Conservation (phyloP, 2,113 vertebrate species). For the Nycticebus coucang region DNA sequence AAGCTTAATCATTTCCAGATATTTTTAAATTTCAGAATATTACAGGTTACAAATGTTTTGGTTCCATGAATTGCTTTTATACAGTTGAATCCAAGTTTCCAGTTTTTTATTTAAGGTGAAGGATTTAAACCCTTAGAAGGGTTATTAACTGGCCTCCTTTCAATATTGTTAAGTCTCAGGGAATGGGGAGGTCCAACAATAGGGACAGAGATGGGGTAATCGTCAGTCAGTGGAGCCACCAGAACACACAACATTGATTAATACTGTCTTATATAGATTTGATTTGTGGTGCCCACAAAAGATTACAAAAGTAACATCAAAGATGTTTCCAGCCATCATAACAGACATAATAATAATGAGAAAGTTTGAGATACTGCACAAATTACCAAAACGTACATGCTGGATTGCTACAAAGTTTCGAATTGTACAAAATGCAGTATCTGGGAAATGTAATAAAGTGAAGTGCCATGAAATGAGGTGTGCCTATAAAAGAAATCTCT, state of each 20-base stretch:
- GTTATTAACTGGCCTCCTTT: neutral
- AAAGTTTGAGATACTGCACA: neutral
- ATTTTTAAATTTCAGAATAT: too few species aligned
- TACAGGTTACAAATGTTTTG: too few species aligned
- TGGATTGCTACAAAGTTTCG: neutral
- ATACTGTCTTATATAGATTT: neutral
- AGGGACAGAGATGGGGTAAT: neutral
- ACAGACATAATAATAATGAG: neutral
- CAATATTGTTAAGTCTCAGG: neutral
- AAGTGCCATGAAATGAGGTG: neutral
- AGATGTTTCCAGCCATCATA: neutral
- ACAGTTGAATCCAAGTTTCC: neutral
- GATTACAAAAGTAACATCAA: neutral
- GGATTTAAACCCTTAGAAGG: neutral
- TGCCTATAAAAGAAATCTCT: slow-evolving; percentile 47
- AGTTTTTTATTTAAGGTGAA: neutral
- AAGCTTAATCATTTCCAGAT: too few species aligned
- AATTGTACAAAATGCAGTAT: neutral
- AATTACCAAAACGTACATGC: neutral
- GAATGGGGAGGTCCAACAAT: neutral
- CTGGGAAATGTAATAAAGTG: neutral
- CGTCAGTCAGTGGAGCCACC: neutral
- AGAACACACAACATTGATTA: neutral
- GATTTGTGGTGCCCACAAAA: neutral
- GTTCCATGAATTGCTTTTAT: too few species aligned